Percentiles rank a stretch among this genome's conserved stretches.
Conservation (phyloP, 2,113 vertebrate genomes). For the Poecile atricapillus region DNA sequence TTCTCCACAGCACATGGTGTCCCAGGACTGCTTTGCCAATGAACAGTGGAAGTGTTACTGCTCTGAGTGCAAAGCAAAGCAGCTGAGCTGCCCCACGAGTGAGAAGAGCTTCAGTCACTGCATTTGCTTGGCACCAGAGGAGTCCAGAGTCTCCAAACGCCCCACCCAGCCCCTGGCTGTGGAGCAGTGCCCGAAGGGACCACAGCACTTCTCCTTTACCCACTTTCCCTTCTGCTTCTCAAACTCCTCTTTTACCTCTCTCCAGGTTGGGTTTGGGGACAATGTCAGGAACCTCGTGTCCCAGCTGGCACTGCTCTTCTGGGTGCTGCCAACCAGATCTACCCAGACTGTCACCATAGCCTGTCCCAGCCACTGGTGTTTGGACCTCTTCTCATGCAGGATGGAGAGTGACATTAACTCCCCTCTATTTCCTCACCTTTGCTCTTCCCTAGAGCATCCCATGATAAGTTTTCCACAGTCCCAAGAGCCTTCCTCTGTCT, state of each 20-base stretch:
- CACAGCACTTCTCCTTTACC: neutral
- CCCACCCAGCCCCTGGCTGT: neutral
- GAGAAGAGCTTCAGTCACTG: neutral
- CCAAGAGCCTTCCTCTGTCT: neutral
- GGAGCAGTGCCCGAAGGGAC: neutral
- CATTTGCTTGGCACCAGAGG: neutral
- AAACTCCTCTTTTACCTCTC: neutral
- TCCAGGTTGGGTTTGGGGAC: neutral
- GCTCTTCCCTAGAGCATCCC: neutral
- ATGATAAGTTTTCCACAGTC: neutral
- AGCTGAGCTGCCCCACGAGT: accelerated
- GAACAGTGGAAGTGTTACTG: neutral
- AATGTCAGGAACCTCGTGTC: accelerated
- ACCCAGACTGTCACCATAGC: neutral
- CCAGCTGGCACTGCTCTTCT: neutral
- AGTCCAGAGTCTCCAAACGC: neutral
- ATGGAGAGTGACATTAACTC: neutral
- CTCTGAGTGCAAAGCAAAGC: neutral
- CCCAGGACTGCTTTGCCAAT: neutral
- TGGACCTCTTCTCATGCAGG: neutral
- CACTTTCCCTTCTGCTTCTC: neutral
- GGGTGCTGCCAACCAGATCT: neutral
- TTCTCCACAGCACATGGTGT: neutral
- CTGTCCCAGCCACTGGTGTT: accelerated
- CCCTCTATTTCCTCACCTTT: neutral